Percentiles rank a stretch among this genome's conserved stretches.
phyloP scores from a whole-genome alignment of 2,113 vertebrate genomes.

The Zonotrichia leucophrys region DNA sequence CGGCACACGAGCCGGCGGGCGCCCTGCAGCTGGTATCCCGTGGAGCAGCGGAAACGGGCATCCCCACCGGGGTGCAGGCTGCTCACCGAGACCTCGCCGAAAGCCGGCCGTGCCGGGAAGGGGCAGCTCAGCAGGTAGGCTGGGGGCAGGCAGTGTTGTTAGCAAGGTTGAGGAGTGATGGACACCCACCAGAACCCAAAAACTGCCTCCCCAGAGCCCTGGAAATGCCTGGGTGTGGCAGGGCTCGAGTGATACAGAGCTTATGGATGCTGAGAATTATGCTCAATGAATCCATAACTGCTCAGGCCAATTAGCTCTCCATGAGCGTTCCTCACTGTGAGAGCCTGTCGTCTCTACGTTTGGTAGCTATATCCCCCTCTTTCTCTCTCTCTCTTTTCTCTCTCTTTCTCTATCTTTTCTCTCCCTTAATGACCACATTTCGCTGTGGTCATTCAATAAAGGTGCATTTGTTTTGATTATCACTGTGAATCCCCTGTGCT shows the following conservation, averaged over 20 bases:
- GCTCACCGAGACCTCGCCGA: conserved; percentile 87
- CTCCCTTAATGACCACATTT: too few species aligned
- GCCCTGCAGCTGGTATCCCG: conserved; percentile 88
- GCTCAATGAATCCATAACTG: conserved; percentile 46
- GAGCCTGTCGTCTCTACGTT: too few species aligned
- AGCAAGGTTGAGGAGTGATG: background rate
- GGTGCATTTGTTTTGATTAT: too few species aligned
- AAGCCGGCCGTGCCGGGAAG: conserved; percentile 83
- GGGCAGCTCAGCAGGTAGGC: conserved; percentile 89
- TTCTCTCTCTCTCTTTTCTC: too few species aligned
- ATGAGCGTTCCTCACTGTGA: background rate
- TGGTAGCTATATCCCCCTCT: too few species aligned
- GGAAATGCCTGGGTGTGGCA: background rate
- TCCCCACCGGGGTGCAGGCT: conserved; percentile 89
- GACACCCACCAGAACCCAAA: background rate
- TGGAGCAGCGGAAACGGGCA: conserved; percentile 85
- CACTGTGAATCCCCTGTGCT: too few species aligned
- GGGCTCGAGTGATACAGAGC: background rate
- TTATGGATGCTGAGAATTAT: background rate
- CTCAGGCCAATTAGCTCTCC: conserved; percentile 60
- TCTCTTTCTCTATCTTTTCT: too few species aligned
- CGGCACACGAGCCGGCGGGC: conserved; percentile 79
- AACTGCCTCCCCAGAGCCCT: background rate
- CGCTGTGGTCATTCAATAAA: too few species aligned
- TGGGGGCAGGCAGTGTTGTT: background rate